These are phyloP conservation scores for Brachionus rotundiformis DNA, from an alignment of 1,140 invertebrate genomes.

Conservation along the genomic window DNA sequence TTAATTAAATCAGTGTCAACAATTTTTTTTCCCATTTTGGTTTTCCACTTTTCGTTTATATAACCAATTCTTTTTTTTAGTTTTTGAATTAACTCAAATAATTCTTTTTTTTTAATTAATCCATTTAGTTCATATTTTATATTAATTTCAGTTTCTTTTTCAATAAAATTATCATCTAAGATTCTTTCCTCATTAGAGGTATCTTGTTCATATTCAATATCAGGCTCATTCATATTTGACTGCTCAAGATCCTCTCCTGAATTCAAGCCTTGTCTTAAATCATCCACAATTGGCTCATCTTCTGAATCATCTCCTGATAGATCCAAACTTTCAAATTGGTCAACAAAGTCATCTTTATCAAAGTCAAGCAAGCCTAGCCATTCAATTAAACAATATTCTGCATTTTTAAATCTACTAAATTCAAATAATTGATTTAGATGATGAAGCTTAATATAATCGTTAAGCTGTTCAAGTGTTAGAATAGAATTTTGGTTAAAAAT, in stretches of 20 bases:
- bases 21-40: neutral
- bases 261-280: too few species aligned
- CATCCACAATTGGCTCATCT: neutral
- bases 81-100: neutral
- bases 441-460: neutral
- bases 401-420: neutral
- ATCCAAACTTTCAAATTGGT: neutral
- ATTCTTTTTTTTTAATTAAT: neutral
- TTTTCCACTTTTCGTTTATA: neutral
- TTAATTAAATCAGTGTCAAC: neutral
- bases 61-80: neutral
- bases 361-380: conserved; percentile 24
- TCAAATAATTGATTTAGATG: neutral
- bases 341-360: neutral
- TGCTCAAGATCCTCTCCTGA: too few species aligned
- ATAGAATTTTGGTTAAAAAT: neutral
- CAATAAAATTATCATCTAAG: conserved; percentile 14
- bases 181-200: conserved; percentile 6
- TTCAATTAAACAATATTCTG: neutral
- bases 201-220: neutral
- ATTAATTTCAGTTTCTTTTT: neutral
- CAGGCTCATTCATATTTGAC: neutral
- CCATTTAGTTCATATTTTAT: neutral
- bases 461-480: neutral
- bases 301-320: neutral